Evolutionary conservation across 2,113 vertebrate genomes (phyloP).

Genomic region (Gambusia affinis): DNA sequence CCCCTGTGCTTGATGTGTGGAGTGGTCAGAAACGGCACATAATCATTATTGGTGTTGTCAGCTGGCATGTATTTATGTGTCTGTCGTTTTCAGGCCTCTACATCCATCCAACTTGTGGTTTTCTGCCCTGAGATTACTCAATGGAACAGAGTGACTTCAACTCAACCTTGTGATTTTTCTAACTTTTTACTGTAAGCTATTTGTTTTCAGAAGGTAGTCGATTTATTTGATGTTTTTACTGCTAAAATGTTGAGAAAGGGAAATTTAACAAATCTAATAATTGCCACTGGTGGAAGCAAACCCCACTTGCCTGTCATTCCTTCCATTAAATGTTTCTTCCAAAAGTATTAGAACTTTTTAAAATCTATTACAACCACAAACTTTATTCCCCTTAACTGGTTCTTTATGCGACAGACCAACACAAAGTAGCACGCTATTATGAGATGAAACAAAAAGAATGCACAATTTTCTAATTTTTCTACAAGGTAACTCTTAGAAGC

Average conservation of each 20-base stretch:
- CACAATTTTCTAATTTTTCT: background rate
- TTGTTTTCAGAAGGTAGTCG: slow-evolving; percentile 2
- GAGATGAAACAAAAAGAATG: background rate
- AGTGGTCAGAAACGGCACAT: slow-evolving; percentile 17
- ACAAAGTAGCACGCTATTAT: background rate
- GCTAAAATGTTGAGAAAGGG: slow-evolving; percentile 9
- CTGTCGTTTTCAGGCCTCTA: slow-evolving; percentile 29
- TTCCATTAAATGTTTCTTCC: background rate
- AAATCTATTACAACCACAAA: background rate
- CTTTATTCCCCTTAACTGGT: background rate
- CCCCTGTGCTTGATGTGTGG: slow-evolving; percentile 23
- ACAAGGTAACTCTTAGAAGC: no score
- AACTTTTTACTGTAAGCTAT: slow-evolving; percentile 9
- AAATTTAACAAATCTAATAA: slow-evolving; percentile 1
- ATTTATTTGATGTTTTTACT: background rate
- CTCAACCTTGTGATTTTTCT: slow-evolving; percentile 17
- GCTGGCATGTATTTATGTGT: slow-evolving; percentile 44
- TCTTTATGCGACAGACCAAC: background rate
- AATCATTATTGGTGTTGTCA: slow-evolving; percentile 58
- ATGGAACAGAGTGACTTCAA: slow-evolving; percentile 56
- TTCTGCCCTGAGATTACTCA: slow-evolving; percentile 38
- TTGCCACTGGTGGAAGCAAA: background rate
- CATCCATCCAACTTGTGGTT: slow-evolving; percentile 49
- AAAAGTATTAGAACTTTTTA: background rate
- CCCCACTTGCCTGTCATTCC: background rate